A percentile compares a stretch with the other conserved stretches of the same genome.
These are phyloP conservation scores for Junco hyemalis DNA, from an alignment of 2,113 vertebrate genomes.

Conservation along the genomic window DNA sequence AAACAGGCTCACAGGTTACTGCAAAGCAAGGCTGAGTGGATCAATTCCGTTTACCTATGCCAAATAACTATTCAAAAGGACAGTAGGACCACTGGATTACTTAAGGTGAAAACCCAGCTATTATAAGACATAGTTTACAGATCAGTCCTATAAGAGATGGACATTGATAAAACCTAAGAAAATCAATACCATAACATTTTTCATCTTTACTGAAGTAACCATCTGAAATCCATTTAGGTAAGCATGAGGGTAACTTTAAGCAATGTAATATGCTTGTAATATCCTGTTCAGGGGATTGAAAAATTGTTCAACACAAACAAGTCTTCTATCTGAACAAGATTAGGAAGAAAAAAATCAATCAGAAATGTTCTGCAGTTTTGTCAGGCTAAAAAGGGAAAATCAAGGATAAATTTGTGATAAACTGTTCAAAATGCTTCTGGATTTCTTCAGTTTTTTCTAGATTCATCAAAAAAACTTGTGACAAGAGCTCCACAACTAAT, in stretches of 20 bases:
- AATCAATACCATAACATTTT: background rate
- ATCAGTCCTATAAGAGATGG: background rate
- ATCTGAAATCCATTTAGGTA: background rate
- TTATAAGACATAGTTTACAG: background rate
- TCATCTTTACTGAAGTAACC: background rate
- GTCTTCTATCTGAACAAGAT: background rate
- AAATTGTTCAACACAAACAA: background rate
- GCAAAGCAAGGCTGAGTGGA: background rate
- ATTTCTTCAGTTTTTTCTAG: background rate
- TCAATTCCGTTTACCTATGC: background rate
- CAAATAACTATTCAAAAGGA: background rate
- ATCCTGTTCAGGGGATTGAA: background rate
- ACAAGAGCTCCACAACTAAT: background rate
- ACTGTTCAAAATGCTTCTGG: background rate
- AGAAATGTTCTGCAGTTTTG: background rate
- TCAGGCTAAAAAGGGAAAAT: background rate
- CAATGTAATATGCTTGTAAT: background rate
- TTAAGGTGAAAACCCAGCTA: background rate
- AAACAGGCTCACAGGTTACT: background rate
- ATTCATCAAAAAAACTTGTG: background rate
- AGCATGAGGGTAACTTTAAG: background rate
- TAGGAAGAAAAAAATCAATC: background rate
- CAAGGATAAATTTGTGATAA: background rate
- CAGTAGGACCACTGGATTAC: background rate
- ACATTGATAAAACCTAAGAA: background rate